These are phyloP conservation scores for Picathartes gymnocephalus DNA, from an alignment of 2,113 vertebrate genomes.

Conservation along the genomic window DNA sequence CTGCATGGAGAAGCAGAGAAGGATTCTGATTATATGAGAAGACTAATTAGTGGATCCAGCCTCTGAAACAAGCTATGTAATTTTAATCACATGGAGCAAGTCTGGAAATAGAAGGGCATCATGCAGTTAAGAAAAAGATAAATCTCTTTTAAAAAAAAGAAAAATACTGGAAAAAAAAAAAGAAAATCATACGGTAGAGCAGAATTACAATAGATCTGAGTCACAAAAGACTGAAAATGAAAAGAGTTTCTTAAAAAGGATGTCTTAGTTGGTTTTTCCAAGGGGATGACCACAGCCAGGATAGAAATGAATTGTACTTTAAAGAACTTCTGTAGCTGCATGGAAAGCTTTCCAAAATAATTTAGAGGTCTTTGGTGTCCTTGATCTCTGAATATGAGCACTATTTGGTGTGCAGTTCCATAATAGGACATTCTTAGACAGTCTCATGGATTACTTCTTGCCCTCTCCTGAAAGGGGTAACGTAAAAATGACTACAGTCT, in stretches of 20 bases:
- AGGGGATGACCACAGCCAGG: neutral
- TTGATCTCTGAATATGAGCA: neutral
- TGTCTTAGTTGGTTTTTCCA: constrained; percentile 6
- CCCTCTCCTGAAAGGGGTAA: neutral
- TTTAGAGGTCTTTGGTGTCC: neutral
- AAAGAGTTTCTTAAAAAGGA: constrained; percentile 16
- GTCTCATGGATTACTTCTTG: neutral
- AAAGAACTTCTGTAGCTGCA: neutral
- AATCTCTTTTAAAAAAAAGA: neutral
- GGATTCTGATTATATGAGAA: neutral
- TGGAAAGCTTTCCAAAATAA: neutral
- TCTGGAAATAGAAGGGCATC: neutral
- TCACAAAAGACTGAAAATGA: constrained; percentile 48
- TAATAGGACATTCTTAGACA: neutral
- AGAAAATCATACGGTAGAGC: neutral
- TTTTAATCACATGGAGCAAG: neutral
- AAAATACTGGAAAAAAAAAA: neutral
- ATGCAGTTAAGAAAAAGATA: neutral
- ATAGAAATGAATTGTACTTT: neutral
- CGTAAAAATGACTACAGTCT: neutral
- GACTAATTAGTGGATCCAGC: neutral
- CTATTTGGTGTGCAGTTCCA: neutral
- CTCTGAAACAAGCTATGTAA: constrained; percentile 10
- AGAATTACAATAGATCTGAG: constrained; percentile 19
- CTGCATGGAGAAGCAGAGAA: neutral